These are phyloP conservation scores for Blera fallax DNA, from an alignment of 2,888 invertebrate genomes.

Conservation along the genomic window DNA sequence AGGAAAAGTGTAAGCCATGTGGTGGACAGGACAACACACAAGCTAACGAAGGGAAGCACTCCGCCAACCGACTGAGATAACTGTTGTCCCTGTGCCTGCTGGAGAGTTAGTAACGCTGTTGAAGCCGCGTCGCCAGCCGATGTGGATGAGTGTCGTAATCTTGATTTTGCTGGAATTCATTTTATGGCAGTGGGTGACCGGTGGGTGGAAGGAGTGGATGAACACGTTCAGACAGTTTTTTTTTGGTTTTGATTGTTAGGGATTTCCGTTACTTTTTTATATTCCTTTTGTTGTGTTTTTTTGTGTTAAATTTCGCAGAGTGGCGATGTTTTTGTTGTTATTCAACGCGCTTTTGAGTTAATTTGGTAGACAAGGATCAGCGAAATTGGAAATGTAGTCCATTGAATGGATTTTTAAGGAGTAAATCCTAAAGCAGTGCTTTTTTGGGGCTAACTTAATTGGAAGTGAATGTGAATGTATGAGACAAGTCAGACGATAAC, in stretches of 20 bases:
- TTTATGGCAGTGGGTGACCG: conserved; percentile 49
- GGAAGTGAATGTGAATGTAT: conserved; percentile 44
- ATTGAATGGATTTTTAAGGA: conserved; percentile 48
- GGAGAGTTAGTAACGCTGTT: conserved; percentile 47
- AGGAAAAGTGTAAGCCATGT: conserved; percentile 43
- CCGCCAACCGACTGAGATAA: conserved; percentile 14
- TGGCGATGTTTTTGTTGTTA: conserved; percentile 31
- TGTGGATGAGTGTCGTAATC: conserved; percentile 69
- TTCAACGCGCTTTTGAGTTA: conserved; percentile 50
- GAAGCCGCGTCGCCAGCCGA: conserved; percentile 27
- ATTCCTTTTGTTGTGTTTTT: neutral
- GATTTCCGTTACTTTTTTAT: conserved; percentile 35
- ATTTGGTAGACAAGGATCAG: conserved; percentile 59
- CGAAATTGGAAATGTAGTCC: conserved; percentile 53
- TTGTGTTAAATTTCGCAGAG: conserved; percentile 10
- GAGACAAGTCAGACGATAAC: conserved; percentile 5
- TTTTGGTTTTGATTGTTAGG: conserved; percentile 24
- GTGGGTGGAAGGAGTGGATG: conserved; percentile 51
- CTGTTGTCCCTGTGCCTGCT: neutral
- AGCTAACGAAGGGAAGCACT: conserved; percentile 2
- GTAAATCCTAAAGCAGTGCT: conserved; percentile 14
- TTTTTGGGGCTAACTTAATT: conserved; percentile 39
- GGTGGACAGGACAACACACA: conserved; percentile 31
- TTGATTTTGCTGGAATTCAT: conserved; percentile 70
- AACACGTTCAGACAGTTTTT: conserved; percentile 54